These are phyloP conservation scores for Microctonus brassicae DNA, from an alignment of 2,888 invertebrate genomes.

Conservation along the genomic window DNA sequence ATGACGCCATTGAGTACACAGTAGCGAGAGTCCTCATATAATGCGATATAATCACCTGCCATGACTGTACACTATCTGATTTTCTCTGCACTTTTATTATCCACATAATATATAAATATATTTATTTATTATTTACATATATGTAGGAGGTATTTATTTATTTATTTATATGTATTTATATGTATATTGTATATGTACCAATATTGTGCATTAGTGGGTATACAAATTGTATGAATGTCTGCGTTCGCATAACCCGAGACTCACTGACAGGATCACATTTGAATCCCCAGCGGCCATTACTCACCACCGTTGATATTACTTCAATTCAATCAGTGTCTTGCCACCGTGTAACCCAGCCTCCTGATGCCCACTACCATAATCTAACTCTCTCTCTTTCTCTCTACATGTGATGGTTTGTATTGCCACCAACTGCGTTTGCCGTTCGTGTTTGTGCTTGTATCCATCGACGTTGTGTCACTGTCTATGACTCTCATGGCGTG, in stretches of 20 bases:
- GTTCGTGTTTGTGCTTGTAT: background rate
- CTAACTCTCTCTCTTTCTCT: background rate
- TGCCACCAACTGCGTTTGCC: background rate
- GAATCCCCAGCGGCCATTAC: slow-evolving; percentile 67
- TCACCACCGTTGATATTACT: slow-evolving; percentile 70
- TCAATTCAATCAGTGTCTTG: slow-evolving; percentile 70
- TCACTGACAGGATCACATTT: slow-evolving; percentile 65
- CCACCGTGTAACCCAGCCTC: slow-evolving; percentile 52
- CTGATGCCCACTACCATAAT: background rate
- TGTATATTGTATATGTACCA: too few species aligned
- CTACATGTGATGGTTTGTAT: background rate
- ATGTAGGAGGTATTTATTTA: too few species aligned
- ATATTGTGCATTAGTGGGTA: slow-evolving; percentile 30
- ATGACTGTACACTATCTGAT: slow-evolving; percentile 70
- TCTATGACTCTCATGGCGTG: slow-evolving; percentile 20
- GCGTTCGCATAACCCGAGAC: slow-evolving; percentile 43
- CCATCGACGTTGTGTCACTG: slow-evolving; percentile 23
- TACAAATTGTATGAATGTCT: slow-evolving; percentile 40
- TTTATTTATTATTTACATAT: too few species aligned
- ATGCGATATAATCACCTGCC: slow-evolving; percentile 70
- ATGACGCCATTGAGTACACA: slow-evolving; percentile 61
- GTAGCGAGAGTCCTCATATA: slow-evolving; percentile 69
- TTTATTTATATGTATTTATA: too few species aligned
- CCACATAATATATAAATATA: slow-evolving; percentile 49
- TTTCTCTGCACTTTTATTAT: slow-evolving; percentile 44